These are phyloP conservation scores for Girardia tigrina DNA, from an alignment of 2,888 invertebrate genomes.

Conservation along the genomic window DNA sequence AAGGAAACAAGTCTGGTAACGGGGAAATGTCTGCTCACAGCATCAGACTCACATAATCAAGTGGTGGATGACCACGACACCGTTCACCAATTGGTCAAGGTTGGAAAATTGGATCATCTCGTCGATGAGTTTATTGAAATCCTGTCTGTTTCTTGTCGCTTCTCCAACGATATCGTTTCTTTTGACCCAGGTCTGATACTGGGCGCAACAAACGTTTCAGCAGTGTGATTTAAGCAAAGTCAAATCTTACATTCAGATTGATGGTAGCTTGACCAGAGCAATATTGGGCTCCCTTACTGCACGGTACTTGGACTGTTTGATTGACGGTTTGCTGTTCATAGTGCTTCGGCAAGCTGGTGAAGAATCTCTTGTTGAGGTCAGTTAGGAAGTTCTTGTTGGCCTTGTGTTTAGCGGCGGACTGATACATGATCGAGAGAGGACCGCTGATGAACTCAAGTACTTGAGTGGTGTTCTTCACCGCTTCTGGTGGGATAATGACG, in stretches of 20 bases:
- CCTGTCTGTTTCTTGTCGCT: not conserved
- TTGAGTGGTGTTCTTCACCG: not conserved
- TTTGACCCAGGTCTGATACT: not conserved
- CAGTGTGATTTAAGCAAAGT: no score
- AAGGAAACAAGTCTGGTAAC: not conserved
- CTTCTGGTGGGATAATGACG: not conserved
- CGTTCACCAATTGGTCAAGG: not conserved
- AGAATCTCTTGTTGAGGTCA: not conserved
- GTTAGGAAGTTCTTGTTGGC: not conserved
- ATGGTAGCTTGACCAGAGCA: not conserved
- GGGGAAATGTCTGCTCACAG: not conserved
- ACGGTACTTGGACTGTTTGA: not conserved
- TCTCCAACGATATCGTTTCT: not conserved
- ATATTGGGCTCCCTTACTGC: not conserved
- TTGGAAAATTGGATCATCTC: not conserved
- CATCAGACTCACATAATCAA: not conserved
- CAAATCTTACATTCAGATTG: not conserved
- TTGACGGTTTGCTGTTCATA: not conserved
- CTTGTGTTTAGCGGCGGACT: constrained; percentile 5
- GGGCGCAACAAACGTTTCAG: no score
- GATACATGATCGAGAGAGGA: not conserved
- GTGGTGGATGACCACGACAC: not conserved
- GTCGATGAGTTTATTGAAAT: not conserved
- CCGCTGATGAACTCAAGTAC: not conserved
- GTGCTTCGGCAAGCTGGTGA: not conserved